Base-by-base conservation (phyloP, 2,797 vertebrate species). In the Molossus molossus region DNA sequence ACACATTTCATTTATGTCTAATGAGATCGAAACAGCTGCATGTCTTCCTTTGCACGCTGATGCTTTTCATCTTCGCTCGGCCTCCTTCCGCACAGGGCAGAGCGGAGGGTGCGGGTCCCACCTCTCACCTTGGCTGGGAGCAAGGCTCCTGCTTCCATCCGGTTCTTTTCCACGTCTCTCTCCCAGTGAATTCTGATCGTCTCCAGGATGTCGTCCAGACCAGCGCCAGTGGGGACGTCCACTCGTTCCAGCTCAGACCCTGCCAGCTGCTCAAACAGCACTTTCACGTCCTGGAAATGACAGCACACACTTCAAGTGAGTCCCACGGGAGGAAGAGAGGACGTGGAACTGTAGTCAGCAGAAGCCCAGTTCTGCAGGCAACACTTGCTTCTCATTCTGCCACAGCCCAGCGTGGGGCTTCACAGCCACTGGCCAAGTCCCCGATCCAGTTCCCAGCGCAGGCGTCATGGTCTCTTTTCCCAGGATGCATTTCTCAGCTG, bases 141-240 rank as follows among this genome's bases (percentile, higher is more conserved):
- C 97, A 99, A 98, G 93, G 98, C 97, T 93, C 99, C 99, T 0
- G 99, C 98, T 96, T 99, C 99, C 1, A 98, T 98, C 11, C 98
- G 98, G 94, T 99, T 99, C 98, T 98, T 99, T 97, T 99, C 99
- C 0, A 99, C 99, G 72, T 99, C 98, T 97, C 98, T 99, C 97
- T 99, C 99, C 99, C 99, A 99, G 97, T 99, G 99, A 97, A 98
- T 98, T 97, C 99, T 98, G 96, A 99, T 99, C 73, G 98, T 98
- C 97, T 98, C 98, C 94, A 99, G 98, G 97, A 99, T 99, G 96
- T 99, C 99, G 13, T 99, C 99, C 97, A 99, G 98, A 91, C 99
- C 99, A 69, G 98, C 99, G 96, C 99, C 98, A 64, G 99, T 97
- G 48, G 99, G 99, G 62, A 98, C 98, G 14, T 99, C 99, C 0